phyloP scores from a whole-genome alignment of 2,888 invertebrate species.

The Cephalotes varians region DNA sequence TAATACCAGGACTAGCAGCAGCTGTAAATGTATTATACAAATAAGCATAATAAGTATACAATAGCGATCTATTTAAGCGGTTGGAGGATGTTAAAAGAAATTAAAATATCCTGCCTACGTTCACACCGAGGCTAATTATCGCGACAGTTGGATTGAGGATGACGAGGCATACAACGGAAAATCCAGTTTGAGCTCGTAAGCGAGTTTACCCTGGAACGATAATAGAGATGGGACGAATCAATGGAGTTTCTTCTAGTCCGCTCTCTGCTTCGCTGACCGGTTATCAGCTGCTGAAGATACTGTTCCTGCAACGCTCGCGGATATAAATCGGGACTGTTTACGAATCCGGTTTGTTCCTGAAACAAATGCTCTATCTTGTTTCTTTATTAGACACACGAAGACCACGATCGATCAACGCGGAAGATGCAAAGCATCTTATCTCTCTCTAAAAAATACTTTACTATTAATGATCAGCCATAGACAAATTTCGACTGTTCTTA shows the following conservation, averaged over 20 bases:
- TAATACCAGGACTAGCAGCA: constrained; percentile 29
- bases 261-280: constrained; percentile 64
- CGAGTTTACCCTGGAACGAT: constrained; percentile 83
- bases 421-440: neutral
- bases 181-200: constrained; percentile 58
- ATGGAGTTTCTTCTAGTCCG: constrained; percentile 81
- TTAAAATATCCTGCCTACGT: constrained; percentile 68
- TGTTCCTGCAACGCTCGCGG: constrained; percentile 75
- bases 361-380: constrained; percentile 78
- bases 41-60: constrained; percentile 29
- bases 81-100: constrained; percentile 29
- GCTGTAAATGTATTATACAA: constrained; percentile 32
- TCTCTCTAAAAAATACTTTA: neutral
- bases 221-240: constrained; percentile 82
- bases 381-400: constrained; percentile 48
- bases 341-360: constrained; percentile 79
- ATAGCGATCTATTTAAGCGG: constrained; percentile 24
- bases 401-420: neutral
- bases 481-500: neutral
- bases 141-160: constrained; percentile 32
- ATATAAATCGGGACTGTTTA: constrained; percentile 82
- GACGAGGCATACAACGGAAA: constrained; percentile 47
- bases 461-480: neutral
- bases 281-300: constrained; percentile 70
- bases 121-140: constrained; percentile 81